A percentile compares a stretch with the other conserved stretches of the same genome.
Conservation (phyloP, 2,888 invertebrate genomes). For the Oligia fasciuncula region DNA sequence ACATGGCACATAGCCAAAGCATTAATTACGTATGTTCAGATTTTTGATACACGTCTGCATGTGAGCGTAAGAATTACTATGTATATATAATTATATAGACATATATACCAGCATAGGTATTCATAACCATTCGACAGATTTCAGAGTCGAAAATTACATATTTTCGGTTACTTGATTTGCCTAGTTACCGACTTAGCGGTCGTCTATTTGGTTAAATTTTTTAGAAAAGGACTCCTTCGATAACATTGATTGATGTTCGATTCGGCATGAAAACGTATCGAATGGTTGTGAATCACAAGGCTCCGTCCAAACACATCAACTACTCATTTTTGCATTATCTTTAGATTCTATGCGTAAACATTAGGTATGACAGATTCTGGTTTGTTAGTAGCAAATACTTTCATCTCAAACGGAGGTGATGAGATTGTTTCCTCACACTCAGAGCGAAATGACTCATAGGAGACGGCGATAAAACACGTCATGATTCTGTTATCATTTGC, state of each 20-base stretch:
- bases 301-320: neutral
- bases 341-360: conserved; percentile 9
- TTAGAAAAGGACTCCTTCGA: neutral
- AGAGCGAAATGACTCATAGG: conserved; percentile 45
- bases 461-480: conserved; percentile 37
- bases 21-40: conserved; percentile 25
- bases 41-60: neutral
- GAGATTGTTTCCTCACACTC: conserved; percentile 30
- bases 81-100: neutral
- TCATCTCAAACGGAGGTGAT: conserved; percentile 23
- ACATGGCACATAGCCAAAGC: conserved; percentile 45
- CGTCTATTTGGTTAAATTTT: no score
- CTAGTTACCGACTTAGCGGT: no score
- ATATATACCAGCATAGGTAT: neutral
- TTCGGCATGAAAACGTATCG: neutral
- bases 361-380: conserved; percentile 25
- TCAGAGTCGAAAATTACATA: neutral
- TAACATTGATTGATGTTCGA: neutral
- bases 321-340: conserved; percentile 1
- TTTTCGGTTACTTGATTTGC: neutral
- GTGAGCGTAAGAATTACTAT: neutral
- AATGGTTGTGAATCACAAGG: conserved; percentile 2
- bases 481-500: conserved; percentile 47
- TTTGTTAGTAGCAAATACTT: conserved; percentile 43
- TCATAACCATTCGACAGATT: no score